Evolutionary conservation across 1,140 invertebrate genomes (phyloP), one percentile per base, ranked within the genome.

Genomic region (Radopholus similis): DNA sequence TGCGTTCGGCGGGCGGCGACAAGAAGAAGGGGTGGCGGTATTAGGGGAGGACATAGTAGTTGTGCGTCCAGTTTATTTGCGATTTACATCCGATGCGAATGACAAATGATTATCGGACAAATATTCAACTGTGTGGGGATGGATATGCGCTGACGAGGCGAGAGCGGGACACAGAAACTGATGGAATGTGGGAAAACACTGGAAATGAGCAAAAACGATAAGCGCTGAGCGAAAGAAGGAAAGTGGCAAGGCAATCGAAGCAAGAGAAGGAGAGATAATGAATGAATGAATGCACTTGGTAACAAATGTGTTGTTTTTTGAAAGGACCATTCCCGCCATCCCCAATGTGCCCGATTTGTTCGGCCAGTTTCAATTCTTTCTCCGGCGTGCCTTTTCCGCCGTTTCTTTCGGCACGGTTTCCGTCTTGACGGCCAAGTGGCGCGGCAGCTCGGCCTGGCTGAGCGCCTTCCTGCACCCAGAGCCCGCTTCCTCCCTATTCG

Each of bases 401-500:
- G 47, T 38, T 57, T 68, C 66, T n/a, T n/a, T n/a, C n/a, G n/a
- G n/a, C n/a, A n/a, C n/a, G 4, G 64, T 68, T 38, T 68, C 66
- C 38, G 66, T 68, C 44, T 68, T 68, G 13, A 68, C 66, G 9
- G 26, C 66, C 65, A 68, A 56, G 66, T 68, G 66, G n/a, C 35
- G 34, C 4, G 66, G 66, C 26, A 68, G 23, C 35, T 53, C 64
- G 26, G 35, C 49, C 18, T 51, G 49, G 56, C 55, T 66, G 38
- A 55, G 37, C 38, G 62, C 44, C 23, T 35, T 13, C 13, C 54
- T 35, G 26, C 58, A 53, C 28, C n/a, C n/a, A n/a, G n/a, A n/a
- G n/a, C n/a, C n/a, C n/a, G n/a, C n/a, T n/a, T n/a, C n/a, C n/a
- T n/a, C n/a, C n/a, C n/a, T n/a, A n/a, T n/a, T n/a, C 23, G 23